Evolutionary conservation across 2,113 vertebrate species (phyloP), one percentile per base, ranked within the genome.

Genomic region (Cheilinus undulatus): DNA sequence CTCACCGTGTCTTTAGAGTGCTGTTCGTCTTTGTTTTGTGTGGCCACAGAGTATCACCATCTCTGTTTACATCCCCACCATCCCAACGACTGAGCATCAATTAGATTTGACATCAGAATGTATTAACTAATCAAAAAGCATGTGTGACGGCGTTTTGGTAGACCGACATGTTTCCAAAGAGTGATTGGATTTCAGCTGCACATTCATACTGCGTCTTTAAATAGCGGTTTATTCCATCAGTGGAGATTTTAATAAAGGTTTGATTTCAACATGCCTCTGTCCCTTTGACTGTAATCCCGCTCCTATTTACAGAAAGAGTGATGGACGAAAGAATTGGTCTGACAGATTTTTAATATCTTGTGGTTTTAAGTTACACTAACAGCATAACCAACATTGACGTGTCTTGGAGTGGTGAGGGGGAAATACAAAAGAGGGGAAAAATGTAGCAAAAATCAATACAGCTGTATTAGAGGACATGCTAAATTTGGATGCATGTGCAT

Each of bases 201-300:
- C 19, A 61, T 46, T 67, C 30, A 50, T 11, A 38, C 32, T 57
- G 23, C 30, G 76, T 70, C 56, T 76, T 40, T 54, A 52, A 71
- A 63, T 48, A 67, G 51, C 7, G 71, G 69, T 79, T 69, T 52
- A n/a, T 15, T 66, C 57, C 30, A 67, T 76, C 76, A 76, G 34
- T 28, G 52, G 19, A 10, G 48, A 65, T 62, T 81, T 76, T 61
- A 83, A 62, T 76, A 73, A 82, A 82, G 40, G 65, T 53, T 80
- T 62, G 38, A 60, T 80, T 86, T 78, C 81, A 66, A 53, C 86
- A 78, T 49, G 17, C 32, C 62, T 46, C 48, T 17, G 20, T 45
- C 22, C 2, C 43, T 81, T 67, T 72, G 56, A 65, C 23, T n/a
- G 42, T 67, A 54, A 78, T 65, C 57, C 30, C 30, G 43, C 36